phyloP scores from a whole-genome alignment of 1,140 invertebrate genomes.

The Melanaphis sacchari region DNA sequence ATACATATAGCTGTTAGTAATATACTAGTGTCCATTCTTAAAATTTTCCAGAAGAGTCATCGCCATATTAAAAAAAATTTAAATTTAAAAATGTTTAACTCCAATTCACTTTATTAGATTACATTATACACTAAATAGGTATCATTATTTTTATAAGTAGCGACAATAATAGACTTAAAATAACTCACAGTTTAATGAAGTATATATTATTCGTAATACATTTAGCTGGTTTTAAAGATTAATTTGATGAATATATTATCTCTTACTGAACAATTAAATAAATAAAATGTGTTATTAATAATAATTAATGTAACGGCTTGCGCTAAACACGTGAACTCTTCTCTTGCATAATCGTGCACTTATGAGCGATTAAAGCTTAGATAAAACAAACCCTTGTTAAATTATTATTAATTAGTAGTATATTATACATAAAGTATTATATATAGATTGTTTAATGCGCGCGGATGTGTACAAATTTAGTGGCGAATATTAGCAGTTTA shows the following conservation, averaged over 20 bases:
- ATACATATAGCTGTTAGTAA: not conserved
- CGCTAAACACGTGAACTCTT: not conserved
- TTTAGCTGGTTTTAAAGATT: not conserved
- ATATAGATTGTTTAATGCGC: not conserved
- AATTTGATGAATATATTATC: not conserved
- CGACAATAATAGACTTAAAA: not conserved
- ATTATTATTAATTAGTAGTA: not conserved
- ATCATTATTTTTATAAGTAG: not conserved
- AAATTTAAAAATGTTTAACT: not conserved
- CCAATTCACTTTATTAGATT: not conserved
- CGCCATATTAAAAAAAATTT: not conserved
- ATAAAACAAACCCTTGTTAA: slow-evolving; percentile 1
- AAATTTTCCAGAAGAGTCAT: not conserved
- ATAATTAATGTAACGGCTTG: not conserved
- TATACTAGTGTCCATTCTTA: not conserved
- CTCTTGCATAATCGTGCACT: not conserved
- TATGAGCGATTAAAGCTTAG: not conserved
- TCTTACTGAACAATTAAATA: not conserved
- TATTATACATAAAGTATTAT: not conserved
- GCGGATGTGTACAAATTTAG: not conserved
- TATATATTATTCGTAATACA: not conserved
- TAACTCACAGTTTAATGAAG: not conserved
- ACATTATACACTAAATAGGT: not conserved
- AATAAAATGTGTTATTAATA: not conserved
- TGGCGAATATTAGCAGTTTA: not conserved